Conservation (phyloP, 1,140 invertebrate genomes). For the Notospermus geniculatus region DNA sequence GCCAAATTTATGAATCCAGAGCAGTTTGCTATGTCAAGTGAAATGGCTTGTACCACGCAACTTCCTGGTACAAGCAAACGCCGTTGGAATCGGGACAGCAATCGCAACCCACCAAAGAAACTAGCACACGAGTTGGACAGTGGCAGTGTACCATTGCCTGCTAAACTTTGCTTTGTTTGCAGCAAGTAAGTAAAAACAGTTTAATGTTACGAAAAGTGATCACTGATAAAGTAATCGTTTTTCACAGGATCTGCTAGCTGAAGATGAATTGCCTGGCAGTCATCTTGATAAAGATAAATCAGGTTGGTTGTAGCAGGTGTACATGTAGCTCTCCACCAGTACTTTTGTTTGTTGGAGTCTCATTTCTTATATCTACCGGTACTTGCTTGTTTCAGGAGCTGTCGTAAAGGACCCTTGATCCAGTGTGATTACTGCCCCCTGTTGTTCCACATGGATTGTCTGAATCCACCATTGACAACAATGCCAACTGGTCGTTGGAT, state of each 20-base stretch:
- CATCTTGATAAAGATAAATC: too few relatives aligned
- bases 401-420: slow-evolving; percentile 76
- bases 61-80: slow-evolving; percentile 71
- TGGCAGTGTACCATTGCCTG: slow-evolving; percentile 76
- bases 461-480: slow-evolving; percentile 85
- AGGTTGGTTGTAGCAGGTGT: too few relatives aligned
- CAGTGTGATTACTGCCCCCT: slow-evolving; percentile 92
- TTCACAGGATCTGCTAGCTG: too few relatives aligned
- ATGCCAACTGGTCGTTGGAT: slow-evolving; percentile 86
- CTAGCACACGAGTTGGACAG: slow-evolving; percentile 70
- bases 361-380: neutral
- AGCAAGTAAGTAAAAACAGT: slow-evolving; percentile 54
- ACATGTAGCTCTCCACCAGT: too few relatives aligned
- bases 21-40: slow-evolving; percentile 81
- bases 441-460: slow-evolving; percentile 87
- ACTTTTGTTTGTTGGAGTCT: too few relatives aligned
- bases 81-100: slow-evolving; percentile 42
- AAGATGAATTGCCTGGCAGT: too few relatives aligned
- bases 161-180: slow-evolving; percentile 79
- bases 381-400: slow-evolving; percentile 62
- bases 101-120: slow-evolving; percentile 49
- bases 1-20: slow-evolving; percentile 80
- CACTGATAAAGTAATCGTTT: too few relatives aligned
- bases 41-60: slow-evolving; percentile 72
- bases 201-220: too few relatives aligned